Evolutionary conservation across 1,140 invertebrate species (phyloP), one percentile per base, ranked within the genome.

Genomic region (Drosophila carrolli): DNA sequence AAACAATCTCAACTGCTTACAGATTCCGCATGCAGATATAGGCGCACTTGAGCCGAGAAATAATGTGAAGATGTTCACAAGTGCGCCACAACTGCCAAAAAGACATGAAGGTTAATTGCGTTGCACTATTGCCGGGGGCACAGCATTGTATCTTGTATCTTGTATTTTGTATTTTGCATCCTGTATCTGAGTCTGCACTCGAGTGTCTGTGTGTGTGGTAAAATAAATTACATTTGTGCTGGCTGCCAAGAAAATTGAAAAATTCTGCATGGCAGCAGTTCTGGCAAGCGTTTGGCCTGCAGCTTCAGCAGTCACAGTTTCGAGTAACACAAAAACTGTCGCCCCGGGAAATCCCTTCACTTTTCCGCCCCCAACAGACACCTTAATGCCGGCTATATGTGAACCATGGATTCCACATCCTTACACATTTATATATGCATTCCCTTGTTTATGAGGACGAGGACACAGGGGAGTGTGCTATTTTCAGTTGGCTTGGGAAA

Each of bases 31-130:
- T 32, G 27, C 55, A 38, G 29, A 51, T 32, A 32, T 29, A 68
- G 29, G 19, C 55, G 55, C 61, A 70, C 77, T 74, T 46, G 10
- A 58, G 60, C 41, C 32, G 48, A 60, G 46, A 77, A 74, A 88
- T 82, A 80, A 86, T 83, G 77, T 86, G 59, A 86, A 88, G 83
- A 82, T 73, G 58, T 88, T 83, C 72, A 63, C 75, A 80, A 86
- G 79, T 83, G 76, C 56, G 48, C 66, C 66, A 59, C 70, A 86
- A 86, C 84, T 89, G 84, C 61, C 84, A 89, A 89, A 88, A 89
- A 71, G 73, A 89, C 84, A 89, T 84, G 84, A 89, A 89, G 84
- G 84, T 89, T 89, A 89, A 89, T 89, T 88, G 84, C 74, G 43
- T 68, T 83, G 84, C 78, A 82, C 78, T 48, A 63, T 55, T 29